These are phyloP conservation scores for Hoplostethus atlanticus DNA, from an alignment of 2,797 vertebrate species.

Conservation along the genomic window DNA sequence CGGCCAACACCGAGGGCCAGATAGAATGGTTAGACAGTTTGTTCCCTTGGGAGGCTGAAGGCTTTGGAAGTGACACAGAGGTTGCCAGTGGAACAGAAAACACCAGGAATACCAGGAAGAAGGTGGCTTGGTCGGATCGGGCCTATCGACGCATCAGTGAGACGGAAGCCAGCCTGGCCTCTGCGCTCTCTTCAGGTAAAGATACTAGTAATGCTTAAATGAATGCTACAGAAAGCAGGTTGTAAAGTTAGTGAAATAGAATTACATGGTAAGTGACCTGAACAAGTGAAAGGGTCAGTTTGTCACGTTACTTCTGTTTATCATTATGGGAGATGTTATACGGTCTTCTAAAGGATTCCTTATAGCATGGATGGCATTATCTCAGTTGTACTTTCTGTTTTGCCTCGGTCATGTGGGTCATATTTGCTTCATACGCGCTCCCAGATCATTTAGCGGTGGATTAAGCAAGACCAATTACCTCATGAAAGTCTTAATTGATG, in stretches of 20 bases:
- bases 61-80: neutral
- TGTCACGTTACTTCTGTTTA: neutral
- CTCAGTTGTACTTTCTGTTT: no score
- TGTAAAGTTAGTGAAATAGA: no score
- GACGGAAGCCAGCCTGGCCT: constrained; percentile 11
- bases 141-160: constrained; percentile 1
- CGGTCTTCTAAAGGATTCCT: constrained; percentile 15
- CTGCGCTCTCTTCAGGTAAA: constrained; percentile 72
- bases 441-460: no score
- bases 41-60: neutral
- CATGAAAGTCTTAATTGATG: neutral
- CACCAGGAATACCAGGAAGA: constrained; percentile 8
- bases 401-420: no score
- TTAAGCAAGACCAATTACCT: neutral
- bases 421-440: no score
- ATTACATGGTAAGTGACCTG: no score
- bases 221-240: no score
- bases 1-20: constrained; percentile 6
- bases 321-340: neutral
- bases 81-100: neutral
- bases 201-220: neutral
- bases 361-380: no score
- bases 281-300: no score
- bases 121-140: constrained; percentile 3
- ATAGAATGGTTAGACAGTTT: neutral